Conservation (phyloP, 2,888 invertebrate genomes). For the Cyrtodaria siliqua region DNA sequence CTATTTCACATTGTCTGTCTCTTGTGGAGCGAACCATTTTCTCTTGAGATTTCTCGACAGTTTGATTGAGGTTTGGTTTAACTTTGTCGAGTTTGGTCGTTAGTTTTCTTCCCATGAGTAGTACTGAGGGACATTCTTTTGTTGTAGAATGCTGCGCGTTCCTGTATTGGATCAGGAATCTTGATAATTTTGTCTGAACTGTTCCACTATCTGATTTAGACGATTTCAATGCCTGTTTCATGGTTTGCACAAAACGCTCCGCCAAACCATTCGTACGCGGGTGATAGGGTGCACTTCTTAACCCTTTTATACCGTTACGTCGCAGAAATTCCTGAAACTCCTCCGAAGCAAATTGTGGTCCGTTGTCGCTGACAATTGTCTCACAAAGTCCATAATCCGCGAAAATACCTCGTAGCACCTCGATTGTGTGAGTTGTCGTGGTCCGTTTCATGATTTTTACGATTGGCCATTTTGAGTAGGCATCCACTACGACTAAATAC, state of each 20-base stretch:
- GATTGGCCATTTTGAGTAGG: slow-evolving; percentile 86
- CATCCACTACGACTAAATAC: slow-evolving; percentile 83
- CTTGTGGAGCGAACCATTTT: slow-evolving; percentile 17
- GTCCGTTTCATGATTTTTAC: slow-evolving; percentile 59
- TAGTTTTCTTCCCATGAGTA: slow-evolving; percentile 59
- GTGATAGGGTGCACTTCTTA: slow-evolving; percentile 29
- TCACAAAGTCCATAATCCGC: slow-evolving; percentile 71
- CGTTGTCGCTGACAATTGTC: slow-evolving; percentile 80
- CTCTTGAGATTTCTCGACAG: slow-evolving; percentile 24
- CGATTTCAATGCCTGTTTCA: slow-evolving; percentile 58
- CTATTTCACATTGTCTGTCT: slow-evolving; percentile 18
- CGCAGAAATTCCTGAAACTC: slow-evolving; percentile 13
- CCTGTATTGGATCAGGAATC: slow-evolving; percentile 30
- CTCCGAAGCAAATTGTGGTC: slow-evolving; percentile 71
- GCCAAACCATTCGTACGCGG: slow-evolving; percentile 59
- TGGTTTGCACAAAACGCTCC: slow-evolving; percentile 62
- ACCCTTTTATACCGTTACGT: slow-evolving; percentile 59
- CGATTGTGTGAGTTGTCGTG: slow-evolving; percentile 43
- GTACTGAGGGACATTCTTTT: slow-evolving; percentile 21
- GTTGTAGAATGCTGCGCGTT: slow-evolving; percentile 28
- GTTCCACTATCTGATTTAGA: slow-evolving; percentile 28
- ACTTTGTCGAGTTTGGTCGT: slow-evolving; percentile 20
- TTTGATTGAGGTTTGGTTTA: slow-evolving; percentile 22
- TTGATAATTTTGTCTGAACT: slow-evolving; percentile 28
- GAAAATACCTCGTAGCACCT: too few species aligned